These are phyloP conservation scores for Agrilus mali DNA, from an alignment of 2,888 invertebrate genomes.

Conservation along the genomic window DNA sequence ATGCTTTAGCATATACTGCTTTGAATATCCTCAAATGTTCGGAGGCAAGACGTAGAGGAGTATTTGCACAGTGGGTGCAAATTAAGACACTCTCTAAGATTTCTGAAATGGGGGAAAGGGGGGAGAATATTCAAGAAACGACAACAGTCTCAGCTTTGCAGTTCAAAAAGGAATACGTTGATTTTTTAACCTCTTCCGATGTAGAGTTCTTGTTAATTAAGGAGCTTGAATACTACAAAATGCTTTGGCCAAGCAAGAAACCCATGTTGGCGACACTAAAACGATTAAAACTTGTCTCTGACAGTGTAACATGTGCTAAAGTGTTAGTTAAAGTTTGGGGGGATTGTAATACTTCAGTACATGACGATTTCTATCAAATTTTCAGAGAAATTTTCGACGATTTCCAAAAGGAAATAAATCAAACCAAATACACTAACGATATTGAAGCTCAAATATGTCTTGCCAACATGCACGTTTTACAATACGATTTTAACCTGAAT, in stretches of 20 bases:
- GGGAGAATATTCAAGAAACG: constrained; percentile 14
- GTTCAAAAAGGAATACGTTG: constrained; percentile 10
- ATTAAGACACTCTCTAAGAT: constrained; percentile 16
- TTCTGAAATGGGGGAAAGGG: constrained; percentile 5
- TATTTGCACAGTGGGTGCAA: constrained; percentile 18
- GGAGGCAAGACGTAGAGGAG: constrained; percentile 7
- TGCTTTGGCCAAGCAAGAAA: constrained; percentile 21
- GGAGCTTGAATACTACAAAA: constrained; percentile 21
- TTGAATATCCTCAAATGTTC: constrained; percentile 15
- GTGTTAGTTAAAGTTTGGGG: constrained; percentile 18
- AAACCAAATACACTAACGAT: not conserved
- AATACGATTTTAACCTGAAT: constrained; percentile 15
- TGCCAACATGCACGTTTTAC: constrained; percentile 17
- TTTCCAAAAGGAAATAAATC: constrained; percentile 10
- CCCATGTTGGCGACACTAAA: constrained; percentile 17
- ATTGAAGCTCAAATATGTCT: constrained; percentile 14
- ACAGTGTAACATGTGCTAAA: constrained; percentile 13
- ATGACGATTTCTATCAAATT: constrained; percentile 12
- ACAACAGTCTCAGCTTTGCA: constrained; percentile 17
- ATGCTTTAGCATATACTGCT: constrained; percentile 15
- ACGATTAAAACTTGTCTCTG: constrained; percentile 16
- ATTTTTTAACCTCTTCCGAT: constrained; percentile 10
- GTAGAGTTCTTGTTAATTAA: constrained; percentile 14
- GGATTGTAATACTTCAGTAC: constrained; percentile 12
- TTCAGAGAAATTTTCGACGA: constrained; percentile 11